phyloP scores from a whole-genome alignment of 1,140 invertebrate genomes.

The Tyrophagus putrescentiae region DNA sequence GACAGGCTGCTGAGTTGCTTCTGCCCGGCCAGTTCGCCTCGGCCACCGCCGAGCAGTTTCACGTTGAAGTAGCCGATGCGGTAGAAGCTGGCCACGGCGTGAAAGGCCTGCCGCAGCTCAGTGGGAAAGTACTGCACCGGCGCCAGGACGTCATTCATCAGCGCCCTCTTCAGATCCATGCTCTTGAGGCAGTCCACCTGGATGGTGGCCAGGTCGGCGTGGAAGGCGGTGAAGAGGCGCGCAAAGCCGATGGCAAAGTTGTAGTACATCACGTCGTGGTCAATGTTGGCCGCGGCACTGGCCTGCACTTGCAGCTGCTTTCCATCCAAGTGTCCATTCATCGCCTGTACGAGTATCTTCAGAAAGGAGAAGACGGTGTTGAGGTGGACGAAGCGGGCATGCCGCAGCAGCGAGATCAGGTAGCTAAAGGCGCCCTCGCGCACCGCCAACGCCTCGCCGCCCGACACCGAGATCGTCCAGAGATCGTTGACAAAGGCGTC shows the following conservation, averaged over 20 bases:
- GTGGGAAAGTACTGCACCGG: background rate
- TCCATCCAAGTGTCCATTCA: background rate
- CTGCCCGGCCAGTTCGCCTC: background rate
- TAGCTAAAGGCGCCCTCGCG: background rate
- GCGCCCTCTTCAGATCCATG: conserved; percentile 1
- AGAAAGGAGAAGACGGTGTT: conserved; percentile 6
- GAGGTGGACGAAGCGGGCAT: background rate
- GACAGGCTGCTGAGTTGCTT: too few species aligned
- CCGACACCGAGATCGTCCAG: background rate
- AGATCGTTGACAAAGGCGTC: conserved; percentile 1
- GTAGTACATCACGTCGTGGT: conserved; percentile 1
- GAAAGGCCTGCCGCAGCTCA: background rate
- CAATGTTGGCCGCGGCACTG: background rate
- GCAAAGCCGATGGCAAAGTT: background rate
- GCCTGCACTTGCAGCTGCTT: background rate
- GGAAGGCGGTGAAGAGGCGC: background rate
- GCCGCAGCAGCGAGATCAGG: background rate
- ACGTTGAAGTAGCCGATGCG: conserved; percentile 15
- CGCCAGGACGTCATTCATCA: background rate
- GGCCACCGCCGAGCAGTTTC: background rate
- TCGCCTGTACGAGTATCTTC: background rate
- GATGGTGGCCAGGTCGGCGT: background rate
- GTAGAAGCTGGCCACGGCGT: background rate
- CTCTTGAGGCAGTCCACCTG: conserved; percentile 11
- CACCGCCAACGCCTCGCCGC: background rate